A percentile compares a stretch with the other conserved stretches of the same genome.
Evolutionary conservation across 1,140 invertebrate species (phyloP).

Genomic region (Lepidurus arcticus): DNA sequence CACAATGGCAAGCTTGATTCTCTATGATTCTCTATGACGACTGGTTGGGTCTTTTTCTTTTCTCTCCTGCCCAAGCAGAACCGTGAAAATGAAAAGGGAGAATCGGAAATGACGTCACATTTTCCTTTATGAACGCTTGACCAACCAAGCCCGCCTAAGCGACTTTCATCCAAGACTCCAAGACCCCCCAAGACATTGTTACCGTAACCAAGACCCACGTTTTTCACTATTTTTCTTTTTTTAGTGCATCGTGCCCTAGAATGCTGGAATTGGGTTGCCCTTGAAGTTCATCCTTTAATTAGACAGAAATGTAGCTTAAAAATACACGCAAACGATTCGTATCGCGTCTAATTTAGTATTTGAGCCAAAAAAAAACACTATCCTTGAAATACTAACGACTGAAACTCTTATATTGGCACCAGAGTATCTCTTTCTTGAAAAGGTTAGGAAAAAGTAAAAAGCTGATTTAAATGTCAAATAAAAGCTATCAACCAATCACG

Average conservation of each 20-base stretch:
- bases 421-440: neutral
- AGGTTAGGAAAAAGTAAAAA: too few relatives aligned
- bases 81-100: slow-evolving; percentile 9
- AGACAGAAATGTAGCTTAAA: too few relatives aligned
- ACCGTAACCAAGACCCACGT: neutral
- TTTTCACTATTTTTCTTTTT: neutral
- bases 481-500: too few relatives aligned
- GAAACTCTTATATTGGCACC: neutral
- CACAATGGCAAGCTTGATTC: neutral
- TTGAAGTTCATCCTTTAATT: too few relatives aligned
- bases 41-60: neutral
- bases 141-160: neutral
- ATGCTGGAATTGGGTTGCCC: too few relatives aligned
- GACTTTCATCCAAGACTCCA: neutral
- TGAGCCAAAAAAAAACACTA: neutral
- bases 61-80: slow-evolving; percentile 11
- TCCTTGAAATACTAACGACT: neutral
- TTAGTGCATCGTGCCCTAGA: too few relatives aligned
- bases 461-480: too few relatives aligned
- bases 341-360: neutral
- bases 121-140: neutral
- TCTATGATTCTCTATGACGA: neutral
- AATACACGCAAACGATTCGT: too few relatives aligned
- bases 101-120: slow-evolving; percentile 14
- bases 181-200: neutral